Percentiles rank a stretch among this genome's conserved stretches.
These are phyloP conservation scores for Brenthis daphne DNA, from an alignment of 2,888 invertebrate species.

Conservation along the genomic window DNA sequence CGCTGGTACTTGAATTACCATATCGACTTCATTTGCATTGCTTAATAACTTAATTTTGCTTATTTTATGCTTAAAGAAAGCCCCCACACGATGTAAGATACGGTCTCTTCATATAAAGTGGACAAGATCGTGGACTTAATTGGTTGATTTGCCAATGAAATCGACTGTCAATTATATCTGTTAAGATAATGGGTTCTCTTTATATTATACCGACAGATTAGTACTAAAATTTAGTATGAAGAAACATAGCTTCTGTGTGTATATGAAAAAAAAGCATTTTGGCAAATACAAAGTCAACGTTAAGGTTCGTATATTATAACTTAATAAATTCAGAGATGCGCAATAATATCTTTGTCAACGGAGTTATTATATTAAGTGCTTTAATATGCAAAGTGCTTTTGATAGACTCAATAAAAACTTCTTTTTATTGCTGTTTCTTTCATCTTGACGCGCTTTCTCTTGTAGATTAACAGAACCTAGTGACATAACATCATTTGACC, in stretches of 20 bases:
- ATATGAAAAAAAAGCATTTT: no score
- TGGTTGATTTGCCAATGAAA: slow-evolving; percentile 32
- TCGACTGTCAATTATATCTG: slow-evolving; percentile 27
- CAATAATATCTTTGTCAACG: no score
- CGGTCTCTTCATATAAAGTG: slow-evolving; percentile 33
- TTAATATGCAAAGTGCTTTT: no score
- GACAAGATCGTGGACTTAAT: slow-evolving; percentile 29
- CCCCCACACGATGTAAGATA: slow-evolving; percentile 26
- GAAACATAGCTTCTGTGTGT: neutral
- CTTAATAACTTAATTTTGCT: slow-evolving; percentile 53
- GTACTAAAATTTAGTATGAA: neutral
- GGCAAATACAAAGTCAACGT: neutral
- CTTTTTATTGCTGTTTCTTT: no score
- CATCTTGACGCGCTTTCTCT: no score
- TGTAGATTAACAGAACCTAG: no score
- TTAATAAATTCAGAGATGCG: neutral
- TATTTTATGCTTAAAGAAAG: slow-evolving; percentile 37
- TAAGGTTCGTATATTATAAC: slow-evolving; percentile 18
- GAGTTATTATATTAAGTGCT: no score
- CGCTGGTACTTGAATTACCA: slow-evolving; percentile 42
- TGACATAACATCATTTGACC: neutral
- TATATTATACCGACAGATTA: neutral
- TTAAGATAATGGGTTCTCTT: slow-evolving; percentile 21
- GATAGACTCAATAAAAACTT: no score
- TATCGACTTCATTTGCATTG: slow-evolving; percentile 49